phyloP scores from a whole-genome alignment of 2,797 vertebrate species.

The Yasuhikotakia modesta region DNA sequence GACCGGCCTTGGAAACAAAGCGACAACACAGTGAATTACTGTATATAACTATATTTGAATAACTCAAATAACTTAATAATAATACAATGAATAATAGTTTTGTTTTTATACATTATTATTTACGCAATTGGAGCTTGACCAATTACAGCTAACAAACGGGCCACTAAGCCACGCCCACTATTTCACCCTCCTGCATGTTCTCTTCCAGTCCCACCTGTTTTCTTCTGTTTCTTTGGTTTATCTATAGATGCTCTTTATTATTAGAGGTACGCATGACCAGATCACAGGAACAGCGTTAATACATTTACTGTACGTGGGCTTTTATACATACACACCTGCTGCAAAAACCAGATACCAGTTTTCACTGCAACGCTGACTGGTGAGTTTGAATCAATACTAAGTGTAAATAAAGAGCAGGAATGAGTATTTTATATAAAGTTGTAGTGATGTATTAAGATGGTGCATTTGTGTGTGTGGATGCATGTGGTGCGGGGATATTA shows the following conservation, averaged over 20 bases:
- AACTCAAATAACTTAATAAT: no score
- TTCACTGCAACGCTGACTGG: slow-evolving; percentile 2
- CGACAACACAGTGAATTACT: no score
- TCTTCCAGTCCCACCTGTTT: not conserved
- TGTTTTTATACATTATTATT: not conserved
- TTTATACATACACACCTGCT: not conserved
- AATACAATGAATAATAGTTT: no score
- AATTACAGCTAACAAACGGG: not conserved
- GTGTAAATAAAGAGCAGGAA: not conserved
- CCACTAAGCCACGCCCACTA: slow-evolving; percentile 3
- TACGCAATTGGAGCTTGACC: not conserved
- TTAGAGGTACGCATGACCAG: slow-evolving; percentile 32
- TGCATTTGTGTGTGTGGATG: not conserved
- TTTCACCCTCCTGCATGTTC: fast-evolving
- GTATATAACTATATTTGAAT: no score
- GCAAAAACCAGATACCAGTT: not conserved
- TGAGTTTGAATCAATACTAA: slow-evolving; percentile 10
- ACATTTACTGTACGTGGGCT: not conserved
- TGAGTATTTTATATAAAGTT: not conserved
- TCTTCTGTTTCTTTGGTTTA: slow-evolving; percentile 1
- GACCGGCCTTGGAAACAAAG: no score
- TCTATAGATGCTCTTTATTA: slow-evolving; percentile 30
- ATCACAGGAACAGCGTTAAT: not conserved
- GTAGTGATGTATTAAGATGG: not conserved
- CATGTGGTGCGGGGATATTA: not conserved